Conservation (phyloP, 2,113 vertebrate species). For the Corapipo altera region DNA sequence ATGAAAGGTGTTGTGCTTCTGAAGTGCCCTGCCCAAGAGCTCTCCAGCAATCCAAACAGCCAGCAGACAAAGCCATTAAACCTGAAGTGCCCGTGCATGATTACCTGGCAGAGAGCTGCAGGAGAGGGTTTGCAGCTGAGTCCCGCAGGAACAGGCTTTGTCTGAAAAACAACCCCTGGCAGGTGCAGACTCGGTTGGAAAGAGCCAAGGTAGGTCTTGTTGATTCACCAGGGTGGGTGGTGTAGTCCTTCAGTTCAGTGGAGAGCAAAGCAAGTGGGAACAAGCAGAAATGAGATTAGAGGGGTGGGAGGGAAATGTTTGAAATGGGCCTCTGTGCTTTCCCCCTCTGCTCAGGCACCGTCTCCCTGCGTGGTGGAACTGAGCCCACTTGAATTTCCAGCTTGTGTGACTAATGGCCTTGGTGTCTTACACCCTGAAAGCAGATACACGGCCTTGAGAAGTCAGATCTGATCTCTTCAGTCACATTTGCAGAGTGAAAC, state of each 20-base stretch:
- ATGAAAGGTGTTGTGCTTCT: background rate
- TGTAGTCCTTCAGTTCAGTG: background rate
- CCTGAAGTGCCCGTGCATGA: background rate
- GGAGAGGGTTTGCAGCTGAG: background rate
- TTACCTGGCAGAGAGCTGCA: background rate
- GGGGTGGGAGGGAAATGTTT: background rate
- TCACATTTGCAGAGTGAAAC: background rate
- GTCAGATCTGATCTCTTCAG: background rate
- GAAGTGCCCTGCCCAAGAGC: background rate
- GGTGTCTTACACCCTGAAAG: background rate
- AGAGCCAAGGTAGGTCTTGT: background rate
- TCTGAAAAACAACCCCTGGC: background rate
- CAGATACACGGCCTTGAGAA: background rate
- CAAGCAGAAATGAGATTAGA: background rate
- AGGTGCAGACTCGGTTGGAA: background rate
- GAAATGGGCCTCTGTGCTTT: background rate
- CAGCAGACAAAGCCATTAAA: background rate
- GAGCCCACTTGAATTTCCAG: background rate
- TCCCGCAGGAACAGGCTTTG: background rate
- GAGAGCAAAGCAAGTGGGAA: background rate
- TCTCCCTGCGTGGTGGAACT: background rate
- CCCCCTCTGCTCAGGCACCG: background rate
- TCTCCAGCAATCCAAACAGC: background rate
- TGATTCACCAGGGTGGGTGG: background rate
- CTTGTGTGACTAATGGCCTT: background rate